Conservation (phyloP, 2,113 vertebrate species). For the Lagopus muta region DNA sequence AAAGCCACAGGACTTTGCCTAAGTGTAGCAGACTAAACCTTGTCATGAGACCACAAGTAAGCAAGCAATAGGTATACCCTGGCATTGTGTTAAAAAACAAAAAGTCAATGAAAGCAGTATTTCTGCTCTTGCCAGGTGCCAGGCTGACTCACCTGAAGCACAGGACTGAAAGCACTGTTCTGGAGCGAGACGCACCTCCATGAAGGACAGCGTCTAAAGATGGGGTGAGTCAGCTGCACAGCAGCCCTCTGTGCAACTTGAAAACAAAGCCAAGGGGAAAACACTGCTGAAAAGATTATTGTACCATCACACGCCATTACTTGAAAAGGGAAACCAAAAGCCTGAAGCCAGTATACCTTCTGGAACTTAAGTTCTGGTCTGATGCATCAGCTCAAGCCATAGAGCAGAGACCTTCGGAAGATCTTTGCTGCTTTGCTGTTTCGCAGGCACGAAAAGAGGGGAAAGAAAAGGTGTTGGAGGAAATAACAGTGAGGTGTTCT, state of each 20-base stretch:
- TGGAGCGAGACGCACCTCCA: fast-evolving
- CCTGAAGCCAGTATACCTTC: neutral
- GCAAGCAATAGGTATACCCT: neutral
- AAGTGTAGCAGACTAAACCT: neutral
- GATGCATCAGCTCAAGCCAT: neutral
- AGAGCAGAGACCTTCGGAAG: neutral
- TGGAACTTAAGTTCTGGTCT: neutral
- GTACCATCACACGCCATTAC: fast-evolving
- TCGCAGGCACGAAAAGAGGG: neutral
- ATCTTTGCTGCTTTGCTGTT: neutral
- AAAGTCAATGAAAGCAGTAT: neutral
- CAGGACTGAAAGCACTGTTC: neutral
- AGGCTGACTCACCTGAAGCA: neutral
- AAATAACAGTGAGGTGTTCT: neutral
- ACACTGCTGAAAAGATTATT: neutral
- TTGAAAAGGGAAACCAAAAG: neutral
- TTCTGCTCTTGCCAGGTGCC: neutral
- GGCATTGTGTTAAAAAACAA: neutral
- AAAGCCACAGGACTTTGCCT: neutral
- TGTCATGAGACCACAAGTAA: neutral
- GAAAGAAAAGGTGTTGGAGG: neutral
- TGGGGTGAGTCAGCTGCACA: neutral
- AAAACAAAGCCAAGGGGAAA: neutral
- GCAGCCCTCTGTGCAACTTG: neutral
- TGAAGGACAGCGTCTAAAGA: neutral